Evolutionary conservation across 2,888 invertebrate genomes (phyloP).

Genomic region (Ormyrus pomaceus): DNA sequence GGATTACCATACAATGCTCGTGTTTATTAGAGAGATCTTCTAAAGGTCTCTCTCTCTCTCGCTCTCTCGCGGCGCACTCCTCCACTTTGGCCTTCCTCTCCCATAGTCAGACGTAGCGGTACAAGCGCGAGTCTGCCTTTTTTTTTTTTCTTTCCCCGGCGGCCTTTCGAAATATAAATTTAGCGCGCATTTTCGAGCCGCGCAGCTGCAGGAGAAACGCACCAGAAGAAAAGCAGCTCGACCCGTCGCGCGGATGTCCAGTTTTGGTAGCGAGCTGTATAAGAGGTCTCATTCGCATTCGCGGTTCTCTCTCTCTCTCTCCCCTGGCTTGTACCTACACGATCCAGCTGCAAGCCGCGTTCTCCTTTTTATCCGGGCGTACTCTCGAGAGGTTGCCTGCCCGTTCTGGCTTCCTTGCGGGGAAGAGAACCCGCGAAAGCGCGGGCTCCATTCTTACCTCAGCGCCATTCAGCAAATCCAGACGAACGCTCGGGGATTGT

Average conservation of each 20-base stretch:
- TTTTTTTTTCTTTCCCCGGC: neutral
- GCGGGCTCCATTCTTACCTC: conserved; percentile 5
- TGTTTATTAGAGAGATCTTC: conserved; percentile 66
- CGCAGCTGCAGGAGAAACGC: conserved; percentile 6
- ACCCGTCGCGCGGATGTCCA: conserved; percentile 62
- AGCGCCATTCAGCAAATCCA: conserved; percentile 18
- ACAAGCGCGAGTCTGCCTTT: neutral
- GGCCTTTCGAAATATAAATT: conserved; percentile 28
- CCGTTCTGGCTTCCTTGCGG: no score
- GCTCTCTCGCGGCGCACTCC: conserved; percentile 26
- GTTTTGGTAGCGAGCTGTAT: conserved; percentile 65
- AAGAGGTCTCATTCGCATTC: conserved; percentile 68
- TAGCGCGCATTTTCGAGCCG: conserved; percentile 31
- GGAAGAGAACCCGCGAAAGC: no score
- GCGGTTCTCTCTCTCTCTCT: neutral
- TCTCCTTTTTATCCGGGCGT: neutral
- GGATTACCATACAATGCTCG: conserved; percentile 70
- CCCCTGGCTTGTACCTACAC: no score
- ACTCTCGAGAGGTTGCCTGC: neutral
- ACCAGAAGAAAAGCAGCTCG: conserved; percentile 62
- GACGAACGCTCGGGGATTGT: no score
- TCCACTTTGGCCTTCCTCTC: conserved; percentile 56
- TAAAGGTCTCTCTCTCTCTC: conserved; percentile 22
- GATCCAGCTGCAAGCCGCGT: no score
- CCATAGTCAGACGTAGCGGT: conserved; percentile 17